Evolutionary conservation across 2,888 invertebrate species (phyloP), one percentile per base, ranked within the genome.

Genomic region (Dasysyrphus albostriatus): DNA sequence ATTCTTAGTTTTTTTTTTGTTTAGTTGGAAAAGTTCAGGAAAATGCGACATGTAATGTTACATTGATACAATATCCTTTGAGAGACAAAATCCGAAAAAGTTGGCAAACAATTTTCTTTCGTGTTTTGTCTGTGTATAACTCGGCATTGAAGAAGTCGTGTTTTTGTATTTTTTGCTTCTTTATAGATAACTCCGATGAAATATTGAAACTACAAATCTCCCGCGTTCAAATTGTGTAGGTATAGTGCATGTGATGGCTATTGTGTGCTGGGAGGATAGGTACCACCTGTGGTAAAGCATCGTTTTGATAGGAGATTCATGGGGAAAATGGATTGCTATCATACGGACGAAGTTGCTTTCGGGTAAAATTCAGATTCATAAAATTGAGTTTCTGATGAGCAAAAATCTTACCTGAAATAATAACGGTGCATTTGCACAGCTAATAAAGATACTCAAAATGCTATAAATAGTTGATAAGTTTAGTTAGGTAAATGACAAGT

Each of bases 81-180:
- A 77, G 73, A 16, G 63, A 74, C 37, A 32, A 56, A 69, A 78
- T 63, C 70, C 47, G 7, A 42, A 44, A 73, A 77, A 69, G 56
- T 77, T 74, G 73, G 77, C 85, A 85, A 82, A 77, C 77, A 85
- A 82, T 85, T 82, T 82, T 77, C 77, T 78, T 77, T 24, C 65
- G 34, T 78, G 69, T 85, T 70, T 42, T 54, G 69, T 70, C 49
- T 54, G 63, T 63, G 74, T 75, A 51, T 14, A 58, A 76, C 49
- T 19, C 47, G 49, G 72, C 16, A 47, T 37, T 32, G n/a, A 49
- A 19, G 51, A 19, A 29, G 69, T 49, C 24, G 5, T 16, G 3
- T 14, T 59, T 37, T 39, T 42, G n/a, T 14, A 44, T 54, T 59
- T 49, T 42, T 59, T 65, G 65, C 72, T 67, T 44, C 2, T 49